phyloP scores from a whole-genome alignment of 1,140 invertebrate species.

The Trachymyrmex cornetzi region DNA sequence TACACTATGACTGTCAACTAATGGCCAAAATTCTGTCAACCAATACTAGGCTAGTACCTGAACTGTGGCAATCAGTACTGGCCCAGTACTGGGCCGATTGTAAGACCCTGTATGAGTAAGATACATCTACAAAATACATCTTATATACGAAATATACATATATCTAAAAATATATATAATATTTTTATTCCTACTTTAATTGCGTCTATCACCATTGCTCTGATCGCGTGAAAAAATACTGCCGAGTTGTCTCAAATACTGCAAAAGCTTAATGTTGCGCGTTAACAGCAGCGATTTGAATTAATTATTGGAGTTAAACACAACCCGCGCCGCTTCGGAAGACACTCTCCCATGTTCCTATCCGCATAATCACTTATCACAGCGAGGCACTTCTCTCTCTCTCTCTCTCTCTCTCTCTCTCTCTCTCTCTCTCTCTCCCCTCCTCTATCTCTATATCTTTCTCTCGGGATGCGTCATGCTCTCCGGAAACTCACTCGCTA shows the following conservation, averaged over 20 bases:
- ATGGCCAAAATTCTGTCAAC: too few species aligned
- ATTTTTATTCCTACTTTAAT: neutral
- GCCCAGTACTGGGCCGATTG: too few species aligned
- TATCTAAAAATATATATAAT: neutral
- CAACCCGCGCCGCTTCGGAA: slow-evolving; percentile 19
- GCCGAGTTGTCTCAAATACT: neutral
- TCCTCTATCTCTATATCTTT: slow-evolving; percentile 7
- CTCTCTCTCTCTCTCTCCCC: slow-evolving; percentile 10
- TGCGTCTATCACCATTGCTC: neutral
- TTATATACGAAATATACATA: neutral
- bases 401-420: neutral
- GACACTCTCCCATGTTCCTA: slow-evolving; percentile 47
- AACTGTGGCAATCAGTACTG: too few species aligned
- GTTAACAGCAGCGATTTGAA: slow-evolving; percentile 35
- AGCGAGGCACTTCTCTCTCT: slow-evolving; percentile 31
- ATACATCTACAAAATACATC: too few species aligned
- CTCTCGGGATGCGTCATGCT: slow-evolving; percentile 61
- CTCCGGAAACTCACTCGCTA: slow-evolving; percentile 74
- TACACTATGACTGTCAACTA: too few species aligned
- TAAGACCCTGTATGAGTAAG: too few species aligned
- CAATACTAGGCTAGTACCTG: too few species aligned
- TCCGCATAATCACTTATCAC: slow-evolving; percentile 71
- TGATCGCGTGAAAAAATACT: neutral
- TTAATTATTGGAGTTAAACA: slow-evolving; percentile 64
- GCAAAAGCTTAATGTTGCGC: slow-evolving; percentile 45